These are phyloP conservation scores for Nipponacmea schrenckii DNA, from an alignment of 2,888 invertebrate species.

Conservation along the genomic window DNA sequence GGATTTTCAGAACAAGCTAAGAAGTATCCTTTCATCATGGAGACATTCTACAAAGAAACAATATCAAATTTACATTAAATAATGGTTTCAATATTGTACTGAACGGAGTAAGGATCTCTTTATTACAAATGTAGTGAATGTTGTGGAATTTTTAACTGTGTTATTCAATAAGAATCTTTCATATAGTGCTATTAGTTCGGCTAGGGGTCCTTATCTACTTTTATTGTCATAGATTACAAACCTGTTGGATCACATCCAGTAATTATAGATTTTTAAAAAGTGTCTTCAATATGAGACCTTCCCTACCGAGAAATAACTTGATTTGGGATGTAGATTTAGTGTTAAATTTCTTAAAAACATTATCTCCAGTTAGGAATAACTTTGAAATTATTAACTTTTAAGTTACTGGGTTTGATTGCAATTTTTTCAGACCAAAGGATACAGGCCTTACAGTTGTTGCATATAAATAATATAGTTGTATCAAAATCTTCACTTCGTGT, in stretches of 20 bases:
- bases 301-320: background rate
- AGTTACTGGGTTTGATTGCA: constrained; percentile 10
- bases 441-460: constrained; percentile 12
- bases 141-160: constrained; percentile 19
- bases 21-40: constrained; percentile 13
- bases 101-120: constrained; percentile 11
- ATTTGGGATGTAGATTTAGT: constrained; percentile 19
- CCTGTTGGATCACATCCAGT: constrained; percentile 9
- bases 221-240: background rate
- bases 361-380: constrained; percentile 3
- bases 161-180: constrained; percentile 12
- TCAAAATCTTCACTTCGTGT: background rate
- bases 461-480: constrained; percentile 11
- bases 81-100: constrained; percentile 22
- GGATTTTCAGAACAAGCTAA: constrained; percentile 9
- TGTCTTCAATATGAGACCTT: constrained; percentile 7
- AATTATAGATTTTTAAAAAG: constrained; percentile 1
- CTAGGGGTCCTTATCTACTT: constrained; percentile 5
- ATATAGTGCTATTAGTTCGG: constrained; percentile 20
- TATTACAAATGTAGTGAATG: background rate
- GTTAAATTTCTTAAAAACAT: constrained; percentile 8
- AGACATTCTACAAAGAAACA: constrained; percentile 12
- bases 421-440: constrained; percentile 16
- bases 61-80: constrained; percentile 14
- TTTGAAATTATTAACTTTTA: constrained; percentile 14